A percentile compares a stretch with the other conserved stretches of the same genome.
Conservation (phyloP, 1,140 invertebrate species). For the Bombus waltoni region DNA sequence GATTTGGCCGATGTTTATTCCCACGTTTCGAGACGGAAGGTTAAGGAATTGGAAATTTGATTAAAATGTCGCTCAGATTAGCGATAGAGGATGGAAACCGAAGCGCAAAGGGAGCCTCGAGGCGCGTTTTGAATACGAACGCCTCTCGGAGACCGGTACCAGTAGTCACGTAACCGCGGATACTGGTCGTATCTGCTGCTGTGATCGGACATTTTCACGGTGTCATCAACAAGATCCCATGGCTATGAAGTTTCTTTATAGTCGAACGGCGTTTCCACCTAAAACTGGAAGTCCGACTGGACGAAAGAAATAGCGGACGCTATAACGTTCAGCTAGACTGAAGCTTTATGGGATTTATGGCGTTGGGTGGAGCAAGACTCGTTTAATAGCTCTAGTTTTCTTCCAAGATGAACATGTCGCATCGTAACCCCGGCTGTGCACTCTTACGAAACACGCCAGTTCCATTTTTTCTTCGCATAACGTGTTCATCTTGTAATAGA, state of each 20-base stretch:
- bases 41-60: background rate
- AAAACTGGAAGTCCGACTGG: constrained; percentile 24
- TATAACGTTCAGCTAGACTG: constrained; percentile 12
- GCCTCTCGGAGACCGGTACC: no score
- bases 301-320: constrained; percentile 26
- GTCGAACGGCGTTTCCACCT: constrained; percentile 41
- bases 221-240: constrained; percentile 43
- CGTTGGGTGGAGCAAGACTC: constrained; percentile 44
- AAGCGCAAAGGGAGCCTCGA: background rate
- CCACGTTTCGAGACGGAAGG: no score
- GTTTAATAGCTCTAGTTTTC: constrained; percentile 61
- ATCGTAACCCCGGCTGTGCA: constrained; percentile 28
- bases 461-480: background rate
- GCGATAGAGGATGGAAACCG: background rate
- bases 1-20: no score
- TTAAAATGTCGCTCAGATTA: background rate
- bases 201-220: constrained; percentile 34
- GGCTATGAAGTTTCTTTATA: constrained; percentile 33
- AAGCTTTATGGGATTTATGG: constrained; percentile 54
- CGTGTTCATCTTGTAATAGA: background rate
- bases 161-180: constrained; percentile 44
- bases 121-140: constrained; percentile 24
- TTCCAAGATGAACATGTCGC: constrained; percentile 5
- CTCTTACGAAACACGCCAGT: constrained; percentile 46
- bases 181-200: constrained; percentile 17